These are phyloP conservation scores for Tyria jacobaeae DNA, from an alignment of 2,888 invertebrate species.

Conservation along the genomic window DNA sequence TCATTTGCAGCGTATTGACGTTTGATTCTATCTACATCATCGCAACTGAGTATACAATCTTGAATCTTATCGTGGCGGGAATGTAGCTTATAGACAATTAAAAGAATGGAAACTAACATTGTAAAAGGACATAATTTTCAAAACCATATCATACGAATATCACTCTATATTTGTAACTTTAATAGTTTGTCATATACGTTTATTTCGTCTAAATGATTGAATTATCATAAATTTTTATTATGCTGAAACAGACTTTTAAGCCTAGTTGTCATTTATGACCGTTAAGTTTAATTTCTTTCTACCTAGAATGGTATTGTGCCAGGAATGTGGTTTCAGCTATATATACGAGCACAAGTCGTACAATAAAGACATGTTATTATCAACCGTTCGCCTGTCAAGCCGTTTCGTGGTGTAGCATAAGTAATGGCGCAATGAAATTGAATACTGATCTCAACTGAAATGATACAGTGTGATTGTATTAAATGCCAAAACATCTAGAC, in stretches of 20 bases:
- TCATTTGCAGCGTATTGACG: constrained; percentile 53
- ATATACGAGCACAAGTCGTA: not conserved
- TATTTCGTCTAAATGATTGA: too few relatives aligned
- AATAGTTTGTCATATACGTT: not conserved
- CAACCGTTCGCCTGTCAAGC: not conserved
- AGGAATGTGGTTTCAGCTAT: constrained; percentile 21
- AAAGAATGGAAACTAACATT: not conserved
- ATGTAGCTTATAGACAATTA: not conserved
- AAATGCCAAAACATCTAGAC: not conserved
- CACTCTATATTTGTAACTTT: not conserved
- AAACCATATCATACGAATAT: too few relatives aligned
- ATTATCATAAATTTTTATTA: too few relatives aligned
- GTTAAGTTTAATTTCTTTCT: constrained; percentile 11
- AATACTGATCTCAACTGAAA: not conserved
- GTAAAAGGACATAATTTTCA: not conserved
- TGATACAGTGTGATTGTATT: not conserved
- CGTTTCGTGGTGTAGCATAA: not conserved
- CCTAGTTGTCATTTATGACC: not conserved
- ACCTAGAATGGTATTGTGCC: constrained; percentile 25
- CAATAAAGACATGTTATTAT: not conserved
- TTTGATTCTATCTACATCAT: constrained; percentile 55
- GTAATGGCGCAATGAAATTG: not conserved
- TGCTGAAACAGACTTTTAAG: not conserved
- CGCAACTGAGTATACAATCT: constrained; percentile 30
- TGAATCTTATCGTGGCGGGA: not conserved